Evolutionary conservation across 2,888 invertebrate genomes (phyloP), one percentile per base, ranked within the genome.

Genomic region (Eupithecia abbreviata): DNA sequence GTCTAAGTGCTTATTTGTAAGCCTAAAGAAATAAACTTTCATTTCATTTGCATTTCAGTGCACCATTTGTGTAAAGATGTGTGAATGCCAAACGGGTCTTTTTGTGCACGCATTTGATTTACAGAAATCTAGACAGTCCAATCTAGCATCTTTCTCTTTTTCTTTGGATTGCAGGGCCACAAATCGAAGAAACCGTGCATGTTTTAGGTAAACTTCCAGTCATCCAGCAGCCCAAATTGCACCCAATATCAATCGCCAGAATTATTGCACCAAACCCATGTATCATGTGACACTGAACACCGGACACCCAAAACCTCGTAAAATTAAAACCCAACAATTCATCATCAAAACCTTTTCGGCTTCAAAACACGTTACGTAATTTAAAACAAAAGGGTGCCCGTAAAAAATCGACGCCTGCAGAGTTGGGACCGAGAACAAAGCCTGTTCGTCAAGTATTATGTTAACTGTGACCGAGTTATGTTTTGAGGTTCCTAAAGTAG

Each of bases 321-420:
- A 87, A 87, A 86, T 88, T 89, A 87, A 86, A 86, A 81, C 86
- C 81, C 84, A 80, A 82, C 89, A 81, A 90, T 91, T 86, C 85
- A 90, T 92, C 92, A 91, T 91, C 87, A 82, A 81, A 81, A 82
- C 79, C 45, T 88, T 91, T 91, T 91, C 91, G 90, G 85, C 49
- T 68, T 68, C 67, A 45, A 68, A 89, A 88, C 90, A 88, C 86
- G 90, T 92, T 92, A 92, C 89, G 90, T 93, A 91, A 93, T 92
- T 93, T 90, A 91, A 91, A 93, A 93, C 92, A 93, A 93, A 92
- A 91, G 91, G 91, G 86, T n/a, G 87, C 88, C 83, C 82, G 85
- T 78, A 93, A 93, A 91, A 91, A 89, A 83, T 78, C 80, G 83
- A 87, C 88, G 88, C 91, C 91, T 86, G 91, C 87, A 85, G 91